Percentiles rank a stretch among this genome's conserved stretches.
phyloP scores from a whole-genome alignment of 2,113 vertebrate genomes.

The Aldabrachelys gigantea region DNA sequence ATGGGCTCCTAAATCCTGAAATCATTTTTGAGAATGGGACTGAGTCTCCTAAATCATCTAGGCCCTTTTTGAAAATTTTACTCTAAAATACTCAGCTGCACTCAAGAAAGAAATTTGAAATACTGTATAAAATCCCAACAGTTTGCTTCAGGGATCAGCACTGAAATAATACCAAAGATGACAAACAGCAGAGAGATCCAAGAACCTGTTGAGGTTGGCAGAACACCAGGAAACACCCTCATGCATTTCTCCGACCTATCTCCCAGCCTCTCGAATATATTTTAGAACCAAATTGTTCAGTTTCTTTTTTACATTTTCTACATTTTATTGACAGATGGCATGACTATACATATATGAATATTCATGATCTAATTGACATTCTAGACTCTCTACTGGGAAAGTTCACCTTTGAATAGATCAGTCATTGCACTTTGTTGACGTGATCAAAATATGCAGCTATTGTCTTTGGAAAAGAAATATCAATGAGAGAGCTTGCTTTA shows the following conservation, averaged over 20 bases:
- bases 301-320: background rate
- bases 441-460: background rate
- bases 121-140: background rate
- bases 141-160: background rate
- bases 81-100: background rate
- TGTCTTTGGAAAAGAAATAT: background rate
- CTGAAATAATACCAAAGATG: background rate
- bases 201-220: fast-evolving
- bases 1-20: background rate
- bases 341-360: fast-evolving
- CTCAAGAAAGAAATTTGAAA: background rate
- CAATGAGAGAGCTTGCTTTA: background rate
- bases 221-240: background rate
- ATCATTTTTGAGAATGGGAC: background rate
- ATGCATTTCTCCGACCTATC: background rate
- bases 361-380: background rate
- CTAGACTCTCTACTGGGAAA: background rate
- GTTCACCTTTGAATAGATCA: background rate
- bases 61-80: background rate
- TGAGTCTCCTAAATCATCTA: background rate
- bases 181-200: background rate
- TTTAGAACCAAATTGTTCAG: background rate
- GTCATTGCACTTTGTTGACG: background rate
- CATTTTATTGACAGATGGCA: fast-evolving
- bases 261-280: background rate